A percentile compares a stretch with the other conserved stretches of the same genome.
Evolutionary conservation across 1,140 invertebrate species (phyloP).

Genomic region (Euura lappo): DNA sequence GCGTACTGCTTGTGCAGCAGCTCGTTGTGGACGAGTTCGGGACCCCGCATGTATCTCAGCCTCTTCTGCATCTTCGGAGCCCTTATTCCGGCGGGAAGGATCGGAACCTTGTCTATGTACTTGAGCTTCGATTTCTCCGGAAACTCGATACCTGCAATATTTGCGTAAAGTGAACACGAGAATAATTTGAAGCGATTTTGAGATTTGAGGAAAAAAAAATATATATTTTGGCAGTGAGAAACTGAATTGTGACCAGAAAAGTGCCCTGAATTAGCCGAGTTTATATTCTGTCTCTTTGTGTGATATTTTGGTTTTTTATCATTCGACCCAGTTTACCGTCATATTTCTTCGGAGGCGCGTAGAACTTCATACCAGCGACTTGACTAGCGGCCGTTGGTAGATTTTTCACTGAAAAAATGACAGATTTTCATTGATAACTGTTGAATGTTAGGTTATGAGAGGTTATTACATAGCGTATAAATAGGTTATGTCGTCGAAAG

Average conservation of each 20-base stretch:
- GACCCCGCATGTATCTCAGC: conserved; percentile 85
- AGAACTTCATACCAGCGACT: conserved; percentile 68
- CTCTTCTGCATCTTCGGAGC: conserved; percentile 85
- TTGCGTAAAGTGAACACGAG: not conserved
- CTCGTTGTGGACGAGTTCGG: conserved; percentile 83
- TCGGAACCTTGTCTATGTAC: conserved; percentile 75
- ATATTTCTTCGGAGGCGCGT: conserved; percentile 65
- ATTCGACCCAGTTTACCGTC: conserved; percentile 57
- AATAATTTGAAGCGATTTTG: not conserved
- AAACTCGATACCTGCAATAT: conserved; percentile 69
- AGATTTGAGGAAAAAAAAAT: not conserved
- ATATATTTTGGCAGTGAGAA: not conserved
- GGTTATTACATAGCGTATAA: conserved; percentile 5
- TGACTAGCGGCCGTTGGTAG: conserved; percentile 40
- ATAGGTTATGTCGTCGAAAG: not conserved
- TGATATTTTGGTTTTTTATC: not conserved
- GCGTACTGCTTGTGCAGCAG: conserved; percentile 91
- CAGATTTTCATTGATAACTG: not conserved
- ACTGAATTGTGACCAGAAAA: too few species aligned
- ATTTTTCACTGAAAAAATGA: conserved; percentile 12
- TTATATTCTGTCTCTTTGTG: conserved; percentile 12
- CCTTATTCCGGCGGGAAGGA: conserved; percentile 67
- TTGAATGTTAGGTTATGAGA: conserved; percentile 1
- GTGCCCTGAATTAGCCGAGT: not conserved
- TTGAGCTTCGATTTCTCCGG: conserved; percentile 74